A percentile compares a stretch with the other conserved stretches of the same genome.
Evolutionary conservation across 2,888 invertebrate species (phyloP).

Genomic region (Cephus pulcher): DNA sequence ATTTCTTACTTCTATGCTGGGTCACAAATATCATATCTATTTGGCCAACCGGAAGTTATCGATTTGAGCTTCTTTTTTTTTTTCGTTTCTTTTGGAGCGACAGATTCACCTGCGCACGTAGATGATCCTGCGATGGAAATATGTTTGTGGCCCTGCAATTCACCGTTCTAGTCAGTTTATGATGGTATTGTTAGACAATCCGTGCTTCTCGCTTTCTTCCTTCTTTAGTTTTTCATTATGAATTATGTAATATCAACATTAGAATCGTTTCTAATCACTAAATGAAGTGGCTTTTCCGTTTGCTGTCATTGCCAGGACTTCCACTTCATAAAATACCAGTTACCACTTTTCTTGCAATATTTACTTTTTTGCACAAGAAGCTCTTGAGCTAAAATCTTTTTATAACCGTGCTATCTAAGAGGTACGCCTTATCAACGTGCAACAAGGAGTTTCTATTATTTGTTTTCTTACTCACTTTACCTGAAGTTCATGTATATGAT

Average conservation of each 20-base stretch:
- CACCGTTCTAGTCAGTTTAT: not conserved
- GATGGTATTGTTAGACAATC: not conserved
- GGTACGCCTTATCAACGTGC: too few species aligned
- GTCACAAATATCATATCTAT: constrained; percentile 29
- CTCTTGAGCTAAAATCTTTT: not conserved
- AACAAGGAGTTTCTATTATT: not conserved
- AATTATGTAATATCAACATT: not conserved
- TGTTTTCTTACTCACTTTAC: not conserved
- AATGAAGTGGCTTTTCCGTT: not conserved
- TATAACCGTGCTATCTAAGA: not conserved
- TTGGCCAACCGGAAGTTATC: not conserved
- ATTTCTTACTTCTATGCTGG: constrained; percentile 43
- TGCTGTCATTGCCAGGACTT: not conserved
- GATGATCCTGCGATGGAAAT: not conserved
- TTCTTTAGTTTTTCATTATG: not conserved
- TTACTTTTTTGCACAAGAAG: not conserved
- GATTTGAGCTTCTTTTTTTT: not conserved
- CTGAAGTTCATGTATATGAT: not conserved
- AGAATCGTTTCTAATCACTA: not conserved
- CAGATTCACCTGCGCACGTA: not conserved
- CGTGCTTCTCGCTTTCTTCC: not conserved
- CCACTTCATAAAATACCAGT: not conserved
- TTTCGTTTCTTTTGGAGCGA: not conserved
- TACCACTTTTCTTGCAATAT: not conserved
- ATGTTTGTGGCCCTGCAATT: constrained; percentile 1